Conservation (phyloP, 1,140 invertebrate species). For the Eriocheir sinensis region DNA sequence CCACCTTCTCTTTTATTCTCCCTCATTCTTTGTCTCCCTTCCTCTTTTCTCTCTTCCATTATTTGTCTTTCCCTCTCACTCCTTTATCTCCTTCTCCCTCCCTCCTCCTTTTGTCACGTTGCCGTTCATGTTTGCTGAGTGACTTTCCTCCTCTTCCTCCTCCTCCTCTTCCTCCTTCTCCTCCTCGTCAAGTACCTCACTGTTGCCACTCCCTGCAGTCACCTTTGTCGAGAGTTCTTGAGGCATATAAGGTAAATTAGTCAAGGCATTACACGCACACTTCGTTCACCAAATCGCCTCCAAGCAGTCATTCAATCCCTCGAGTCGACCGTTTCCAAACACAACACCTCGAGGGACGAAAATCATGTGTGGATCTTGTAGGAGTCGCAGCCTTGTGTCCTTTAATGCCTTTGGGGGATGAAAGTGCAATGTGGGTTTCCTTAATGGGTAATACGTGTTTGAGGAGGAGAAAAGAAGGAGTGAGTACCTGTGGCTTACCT, state of each 20-base stretch:
- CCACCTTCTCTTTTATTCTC: background rate
- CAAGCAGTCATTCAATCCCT: background rate
- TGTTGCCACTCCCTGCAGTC: background rate
- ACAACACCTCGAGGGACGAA: background rate
- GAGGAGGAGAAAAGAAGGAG: background rate
- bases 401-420: background rate
- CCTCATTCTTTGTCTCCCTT: background rate
- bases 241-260: background rate
- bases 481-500: no score
- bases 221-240: background rate
- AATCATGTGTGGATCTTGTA: background rate
- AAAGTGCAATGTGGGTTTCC: background rate
- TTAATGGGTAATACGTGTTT: background rate
- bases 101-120: background rate
- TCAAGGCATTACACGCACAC: background rate
- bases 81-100: background rate
- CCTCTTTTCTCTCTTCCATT: conserved; percentile 15
- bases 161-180: background rate
- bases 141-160: background rate
- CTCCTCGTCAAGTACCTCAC: background rate
- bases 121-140: background rate
- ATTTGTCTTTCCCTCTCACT: background rate
- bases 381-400: background rate
- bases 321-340: background rate
- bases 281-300: background rate